A percentile compares a stretch with the other conserved stretches of the same genome.
phyloP scores from a whole-genome alignment of 2,797 vertebrate genomes.

The Melopsittacus undulatus region DNA sequence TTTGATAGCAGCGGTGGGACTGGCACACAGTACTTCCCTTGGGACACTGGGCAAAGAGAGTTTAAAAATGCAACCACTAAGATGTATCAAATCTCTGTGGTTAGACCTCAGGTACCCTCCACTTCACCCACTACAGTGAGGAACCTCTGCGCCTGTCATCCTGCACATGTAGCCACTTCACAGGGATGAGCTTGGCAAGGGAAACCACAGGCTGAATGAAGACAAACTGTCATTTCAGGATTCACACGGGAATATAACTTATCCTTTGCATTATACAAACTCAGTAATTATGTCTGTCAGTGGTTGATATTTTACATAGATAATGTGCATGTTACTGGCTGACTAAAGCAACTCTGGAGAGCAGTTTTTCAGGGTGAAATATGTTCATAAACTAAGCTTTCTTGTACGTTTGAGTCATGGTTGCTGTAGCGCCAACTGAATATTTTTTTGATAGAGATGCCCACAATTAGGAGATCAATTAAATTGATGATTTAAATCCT shows the following conservation, averaged over 20 bases:
- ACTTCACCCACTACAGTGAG: constrained; percentile 20
- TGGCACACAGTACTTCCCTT: background rate
- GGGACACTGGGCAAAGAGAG: background rate
- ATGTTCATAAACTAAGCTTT: background rate
- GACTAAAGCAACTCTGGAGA: background rate
- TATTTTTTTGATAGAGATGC: background rate
- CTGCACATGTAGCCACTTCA: constrained; percentile 48
- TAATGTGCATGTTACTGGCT: background rate
- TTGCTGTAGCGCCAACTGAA: background rate
- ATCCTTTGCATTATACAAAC: background rate
- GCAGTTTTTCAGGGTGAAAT: background rate
- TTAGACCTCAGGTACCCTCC: constrained; percentile 31
- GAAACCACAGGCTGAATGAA: constrained; percentile 61
- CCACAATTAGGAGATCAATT: background rate
- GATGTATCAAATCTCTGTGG: constrained; percentile 41
- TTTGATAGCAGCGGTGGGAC: background rate
- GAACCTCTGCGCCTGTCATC: constrained; percentile 10
- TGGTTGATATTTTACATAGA: constrained; percentile 33
- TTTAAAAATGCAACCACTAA: background rate
- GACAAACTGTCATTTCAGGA: constrained; percentile 66
- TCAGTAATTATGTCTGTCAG: constrained; percentile 24
- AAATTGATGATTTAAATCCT: background rate
- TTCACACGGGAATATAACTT: constrained; percentile 59
- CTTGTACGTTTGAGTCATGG: background rate
- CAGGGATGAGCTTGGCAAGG: background rate